Base-by-base conservation (phyloP, 2,888 invertebrate species). In the Acanthoscelides obtectus region DNA sequence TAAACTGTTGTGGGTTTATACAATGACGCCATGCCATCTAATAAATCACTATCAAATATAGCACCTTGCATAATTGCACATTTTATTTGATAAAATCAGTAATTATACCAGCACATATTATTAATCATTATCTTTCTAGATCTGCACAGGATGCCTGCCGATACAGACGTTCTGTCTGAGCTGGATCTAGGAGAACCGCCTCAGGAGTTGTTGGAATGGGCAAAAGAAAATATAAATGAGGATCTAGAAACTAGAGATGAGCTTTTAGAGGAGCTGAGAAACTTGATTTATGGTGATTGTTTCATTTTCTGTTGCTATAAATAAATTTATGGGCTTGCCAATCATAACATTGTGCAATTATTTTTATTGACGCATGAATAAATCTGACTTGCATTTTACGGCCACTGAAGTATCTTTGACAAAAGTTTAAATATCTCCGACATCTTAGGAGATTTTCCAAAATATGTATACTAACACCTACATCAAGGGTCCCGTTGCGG, bases 271-370 rank as follows among this genome's bases (percentile, higher is more conserved):
- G 92, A 94, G 79, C 88, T 95, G 64, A 87, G 91, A 64, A 92
- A 92, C 80, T 88, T 93, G 88, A 92, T 94, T 79, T 90, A 90
- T 81, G 93, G 93, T 93, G 84, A 82, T n/a, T n/a, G n/a, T n/a
- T n/a, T n/a, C n/a, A n/a, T n/a, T n/a, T n/a, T n/a, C n/a, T n/a
- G n/a, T n/a, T n/a, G n/a, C n/a, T n/a, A n/a, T n/a, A n/a, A n/a
- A n/a, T n/a, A n/a, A n/a, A n/a, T n/a, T n/a, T n/a, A n/a, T n/a
- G n/a, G n/a, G n/a, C n/a, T n/a, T n/a, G n/a, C n/a, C n/a, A n/a
- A n/a, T n/a, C n/a, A n/a, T n/a, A n/a, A n/a, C n/a, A n/a, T n/a
- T n/a, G n/a, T n/a, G n/a, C n/a, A n/a, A n/a, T n/a, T n/a, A n/a
- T n/a, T n/a, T n/a, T n/a, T n/a, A n/a, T n/a, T n/a, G n/a, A n/a